Evolutionary conservation across 1,140 invertebrate species (phyloP).

Genomic region (Drosophila athabasca): DNA sequence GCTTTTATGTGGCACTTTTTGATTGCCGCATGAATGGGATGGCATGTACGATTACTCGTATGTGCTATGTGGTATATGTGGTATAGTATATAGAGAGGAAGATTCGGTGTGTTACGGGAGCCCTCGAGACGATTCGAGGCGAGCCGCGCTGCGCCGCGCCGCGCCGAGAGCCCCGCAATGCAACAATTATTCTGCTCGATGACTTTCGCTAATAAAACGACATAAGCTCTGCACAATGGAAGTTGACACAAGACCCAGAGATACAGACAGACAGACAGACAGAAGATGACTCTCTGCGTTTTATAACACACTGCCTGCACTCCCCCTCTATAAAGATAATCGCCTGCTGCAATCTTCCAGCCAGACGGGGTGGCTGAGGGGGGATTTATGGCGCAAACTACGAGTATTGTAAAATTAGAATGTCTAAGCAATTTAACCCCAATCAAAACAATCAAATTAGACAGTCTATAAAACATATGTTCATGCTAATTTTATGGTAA

Average conservation of each 20-base stretch:
- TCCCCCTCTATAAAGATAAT: constrained; percentile 44
- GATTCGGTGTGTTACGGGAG: constrained; percentile 18
- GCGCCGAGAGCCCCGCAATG: too few relatives aligned
- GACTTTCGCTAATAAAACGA: constrained; percentile 81
- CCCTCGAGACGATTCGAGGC: constrained; percentile 5
- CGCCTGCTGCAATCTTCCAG: constrained; percentile 10
- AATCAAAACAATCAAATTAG: constrained; percentile 32
- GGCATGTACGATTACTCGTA: neutral
- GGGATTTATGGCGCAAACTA: constrained; percentile 43
- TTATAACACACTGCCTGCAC: constrained; percentile 65
- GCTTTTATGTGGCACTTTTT: constrained; percentile 66
- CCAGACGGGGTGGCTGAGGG: neutral
- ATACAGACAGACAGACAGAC: constrained; percentile 27
- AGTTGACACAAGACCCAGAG: constrained; percentile 50
- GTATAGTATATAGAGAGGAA: neutral
- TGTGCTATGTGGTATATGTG: neutral
- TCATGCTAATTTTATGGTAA: constrained; percentile 30
- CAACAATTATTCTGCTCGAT: constrained; percentile 81
- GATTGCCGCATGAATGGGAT: constrained; percentile 54
- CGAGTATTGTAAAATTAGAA: constrained; percentile 68
- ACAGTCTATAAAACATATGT: constrained; percentile 27
- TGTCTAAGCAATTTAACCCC: constrained; percentile 43
- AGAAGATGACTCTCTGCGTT: constrained; percentile 42
- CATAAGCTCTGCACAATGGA: constrained; percentile 24
- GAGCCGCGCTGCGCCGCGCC: too few relatives aligned